Evolutionary conservation across 53 echinoderm and acorn worm species (phyloP).

Genomic region (Crossaster papposus): DNA sequence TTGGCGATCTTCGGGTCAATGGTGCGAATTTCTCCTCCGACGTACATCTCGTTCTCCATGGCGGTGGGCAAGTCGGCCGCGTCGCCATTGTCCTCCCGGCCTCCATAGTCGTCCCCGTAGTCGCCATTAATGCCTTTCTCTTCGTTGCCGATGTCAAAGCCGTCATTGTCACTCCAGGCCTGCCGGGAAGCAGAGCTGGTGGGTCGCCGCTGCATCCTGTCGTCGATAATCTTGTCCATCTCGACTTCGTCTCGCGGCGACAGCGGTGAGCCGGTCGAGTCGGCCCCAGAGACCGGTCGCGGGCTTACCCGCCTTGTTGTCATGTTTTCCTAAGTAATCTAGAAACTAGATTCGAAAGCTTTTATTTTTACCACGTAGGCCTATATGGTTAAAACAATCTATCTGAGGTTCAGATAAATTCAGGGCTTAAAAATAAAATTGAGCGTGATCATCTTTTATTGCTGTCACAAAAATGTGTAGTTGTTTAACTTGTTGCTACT

Average conservation of each 20-base stretch:
- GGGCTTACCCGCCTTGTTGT: conserved; percentile 75
- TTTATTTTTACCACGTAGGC: not conserved
- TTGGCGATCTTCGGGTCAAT: conserved; percentile 91
- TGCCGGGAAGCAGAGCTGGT: conserved; percentile 82
- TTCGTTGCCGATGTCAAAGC: conserved; percentile 93
- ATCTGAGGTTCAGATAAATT: not conserved
- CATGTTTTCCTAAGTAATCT: conserved; percentile 24
- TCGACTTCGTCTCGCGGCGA: conserved; percentile 81
- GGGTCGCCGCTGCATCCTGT: conserved; percentile 61
- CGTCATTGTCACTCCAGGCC: conserved; percentile 93
- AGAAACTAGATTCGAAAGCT: not conserved
- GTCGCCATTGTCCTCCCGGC: conserved; percentile 70
- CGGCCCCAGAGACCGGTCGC: conserved; percentile 77
- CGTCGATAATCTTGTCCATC: conserved; percentile 85
- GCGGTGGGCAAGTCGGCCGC: conserved; percentile 84
- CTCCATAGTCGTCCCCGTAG: conserved; percentile 69
- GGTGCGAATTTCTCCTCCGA: conserved; percentile 88
- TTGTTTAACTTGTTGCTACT: too few relatives aligned
- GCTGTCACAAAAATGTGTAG: too few relatives aligned
- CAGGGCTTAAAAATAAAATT: conserved; percentile 1
- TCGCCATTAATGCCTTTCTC: conserved; percentile 69
- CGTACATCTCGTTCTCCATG: conserved; percentile 98
- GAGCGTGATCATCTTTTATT: not conserved
- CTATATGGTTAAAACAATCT: not conserved
- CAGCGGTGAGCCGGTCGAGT: conserved; percentile 58